Conservation (phyloP, 2,113 vertebrate species). For the Micromys minutus region DNA sequence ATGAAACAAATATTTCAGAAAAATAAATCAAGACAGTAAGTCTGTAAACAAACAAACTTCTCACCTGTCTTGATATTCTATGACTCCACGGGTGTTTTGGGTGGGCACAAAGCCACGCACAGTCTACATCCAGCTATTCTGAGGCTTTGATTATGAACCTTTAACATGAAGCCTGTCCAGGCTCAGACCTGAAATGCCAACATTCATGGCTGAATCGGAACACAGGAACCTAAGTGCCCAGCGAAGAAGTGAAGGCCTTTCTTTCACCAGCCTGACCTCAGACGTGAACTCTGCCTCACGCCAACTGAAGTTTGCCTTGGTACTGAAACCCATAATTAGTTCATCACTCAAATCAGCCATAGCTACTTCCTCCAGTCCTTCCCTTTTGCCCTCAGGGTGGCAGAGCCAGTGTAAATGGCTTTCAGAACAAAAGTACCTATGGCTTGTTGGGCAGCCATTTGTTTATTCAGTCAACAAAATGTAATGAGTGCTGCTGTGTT, state of each 20-base stretch:
- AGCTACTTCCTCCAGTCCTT: too few species aligned
- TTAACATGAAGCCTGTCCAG: constrained; percentile 13
- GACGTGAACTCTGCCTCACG: not conserved
- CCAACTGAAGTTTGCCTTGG: not conserved
- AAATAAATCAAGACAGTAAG: not conserved
- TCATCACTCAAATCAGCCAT: too few species aligned
- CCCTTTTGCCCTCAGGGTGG: not conserved
- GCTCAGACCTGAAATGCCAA: not conserved
- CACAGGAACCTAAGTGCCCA: not conserved
- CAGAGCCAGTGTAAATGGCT: not conserved
- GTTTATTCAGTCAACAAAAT: constrained; percentile 41
- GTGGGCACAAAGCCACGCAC: not conserved
- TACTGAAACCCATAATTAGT: not conserved
- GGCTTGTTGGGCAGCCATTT: not conserved
- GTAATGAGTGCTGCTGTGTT: not conserved
- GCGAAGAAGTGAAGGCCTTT: not conserved
- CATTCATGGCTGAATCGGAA: not conserved
- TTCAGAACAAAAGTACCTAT: constrained; percentile 33
- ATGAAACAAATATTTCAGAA: constrained; percentile 4
- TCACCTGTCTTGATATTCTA: not conserved
- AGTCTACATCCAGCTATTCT: not conserved
- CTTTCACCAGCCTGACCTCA: not conserved
- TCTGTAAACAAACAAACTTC: not conserved
- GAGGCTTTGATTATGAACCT: not conserved
- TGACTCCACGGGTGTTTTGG: not conserved